Evolutionary conservation across 2,113 vertebrate species (phyloP).

Genomic region (Siniperca knerii): DNA sequence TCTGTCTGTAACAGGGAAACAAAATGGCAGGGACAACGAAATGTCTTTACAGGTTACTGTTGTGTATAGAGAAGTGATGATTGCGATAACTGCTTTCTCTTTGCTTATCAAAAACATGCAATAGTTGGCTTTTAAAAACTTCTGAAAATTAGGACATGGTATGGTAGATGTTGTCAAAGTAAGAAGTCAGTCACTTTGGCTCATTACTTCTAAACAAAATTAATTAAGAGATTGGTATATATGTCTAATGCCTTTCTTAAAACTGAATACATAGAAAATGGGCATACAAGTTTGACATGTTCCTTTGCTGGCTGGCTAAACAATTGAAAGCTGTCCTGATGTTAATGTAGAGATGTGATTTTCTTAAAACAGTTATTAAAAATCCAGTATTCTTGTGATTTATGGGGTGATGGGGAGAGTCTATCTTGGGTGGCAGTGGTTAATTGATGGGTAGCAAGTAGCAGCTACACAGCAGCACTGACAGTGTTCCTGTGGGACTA

Average conservation of each 20-base stretch:
- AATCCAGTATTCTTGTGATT: slow-evolving; percentile 17
- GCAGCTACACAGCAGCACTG: slow-evolving; percentile 34
- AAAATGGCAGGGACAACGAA: neutral
- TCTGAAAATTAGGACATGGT: neutral
- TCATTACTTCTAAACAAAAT: slow-evolving; percentile 1
- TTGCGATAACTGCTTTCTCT: neutral
- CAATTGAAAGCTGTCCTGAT: neutral
- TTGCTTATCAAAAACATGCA: neutral
- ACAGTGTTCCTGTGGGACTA: slow-evolving; percentile 55
- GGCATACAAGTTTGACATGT: neutral
- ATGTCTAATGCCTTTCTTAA: neutral
- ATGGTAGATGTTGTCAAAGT: neutral
- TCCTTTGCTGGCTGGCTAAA: slow-evolving; percentile 13
- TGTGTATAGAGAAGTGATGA: slow-evolving; percentile 7
- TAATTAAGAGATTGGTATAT: neutral
- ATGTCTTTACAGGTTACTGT: slow-evolving; percentile 6
- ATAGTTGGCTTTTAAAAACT: neutral
- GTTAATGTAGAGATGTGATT: neutral
- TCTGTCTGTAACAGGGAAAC: slow-evolving; percentile 87
- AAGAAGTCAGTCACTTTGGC: neutral
- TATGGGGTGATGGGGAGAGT: neutral
- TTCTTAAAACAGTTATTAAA: slow-evolving; percentile 8
- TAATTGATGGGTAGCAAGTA: slow-evolving; percentile 11
- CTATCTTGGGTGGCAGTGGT: slow-evolving; percentile 6
- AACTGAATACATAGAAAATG: neutral